Evolutionary conservation across 2,797 vertebrate species (phyloP), one percentile per base, ranked within the genome.

Genomic region (Danio tinwini): DNA sequence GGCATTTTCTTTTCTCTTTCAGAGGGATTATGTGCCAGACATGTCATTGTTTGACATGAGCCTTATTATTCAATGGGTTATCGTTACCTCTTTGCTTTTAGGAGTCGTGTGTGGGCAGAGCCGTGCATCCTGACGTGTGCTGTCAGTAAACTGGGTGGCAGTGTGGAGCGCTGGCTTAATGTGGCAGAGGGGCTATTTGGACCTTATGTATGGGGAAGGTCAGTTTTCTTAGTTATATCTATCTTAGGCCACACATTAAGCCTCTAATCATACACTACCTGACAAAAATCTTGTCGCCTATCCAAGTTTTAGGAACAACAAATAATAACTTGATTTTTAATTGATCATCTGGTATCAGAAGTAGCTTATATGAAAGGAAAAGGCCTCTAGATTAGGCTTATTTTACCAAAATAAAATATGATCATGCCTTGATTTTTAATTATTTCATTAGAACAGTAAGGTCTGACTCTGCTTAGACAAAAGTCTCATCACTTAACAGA

Each of bases 71-170:
- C 11, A 39, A 2, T 50, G 21, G 4, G 49, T 8, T 49, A 44
- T 16, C 44, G 39, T 6, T 2, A 10, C 65, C 64, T 63, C 37
- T 19, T 21, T 81, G 49, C 76, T 29, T 42, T 59, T 85, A 98
- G 97, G 94, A 98, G 96, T 86, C 95, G 97, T 5, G 96, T 99
- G 84, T 99, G 97, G 97, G 97, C 97, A 0, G 97, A 99, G 90
- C 97, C 97, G 0, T 98, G 97, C 82, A 92, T 99, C 76, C 83
- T 99, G 89, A 91, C 95, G 12, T 95, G 94, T 42, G 97, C 96
- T 0, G 96, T 96, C 85, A 95, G 94, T 91, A 97, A 98, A 83
- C 92, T 99, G 17, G 95, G 96, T 0, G 96, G 96, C 59, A 94
- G 93, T 0, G 96, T 99, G 86, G 97, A 99, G 87, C 94, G 93